These are phyloP conservation scores for Sparus aurata DNA, from an alignment of 2,797 vertebrate species.

Conservation along the genomic window DNA sequence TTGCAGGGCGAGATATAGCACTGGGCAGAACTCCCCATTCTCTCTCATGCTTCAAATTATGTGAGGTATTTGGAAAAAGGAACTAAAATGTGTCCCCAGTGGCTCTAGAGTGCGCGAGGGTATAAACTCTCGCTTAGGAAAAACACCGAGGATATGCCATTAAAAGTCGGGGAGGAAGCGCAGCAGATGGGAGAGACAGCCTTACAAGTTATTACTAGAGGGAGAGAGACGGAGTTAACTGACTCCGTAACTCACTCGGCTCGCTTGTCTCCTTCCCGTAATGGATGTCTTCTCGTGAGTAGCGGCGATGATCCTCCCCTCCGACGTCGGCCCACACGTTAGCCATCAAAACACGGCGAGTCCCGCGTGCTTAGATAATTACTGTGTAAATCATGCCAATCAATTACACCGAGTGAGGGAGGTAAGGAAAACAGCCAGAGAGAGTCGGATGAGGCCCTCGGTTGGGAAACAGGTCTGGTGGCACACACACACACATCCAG, in stretches of 20 bases:
- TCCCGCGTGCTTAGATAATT: constrained; percentile 58
- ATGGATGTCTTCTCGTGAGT: constrained; percentile 28
- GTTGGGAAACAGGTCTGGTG: constrained; percentile 51
- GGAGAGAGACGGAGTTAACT: constrained; percentile 31
- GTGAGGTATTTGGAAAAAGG: constrained; percentile 65
- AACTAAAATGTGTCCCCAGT: constrained; percentile 62
- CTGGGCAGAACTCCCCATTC: constrained; percentile 53
- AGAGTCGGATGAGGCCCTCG: constrained; percentile 40
- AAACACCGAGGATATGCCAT: constrained; percentile 59
- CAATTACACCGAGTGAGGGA: constrained; percentile 59
- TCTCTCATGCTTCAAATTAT: constrained; percentile 65
- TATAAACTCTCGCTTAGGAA: constrained; percentile 63
- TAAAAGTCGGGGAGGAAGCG: constrained; percentile 43
- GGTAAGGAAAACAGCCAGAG: constrained; percentile 66
- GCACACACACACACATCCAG: constrained; percentile 6
- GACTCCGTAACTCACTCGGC: constrained; percentile 26
- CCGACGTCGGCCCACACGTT: constrained; percentile 23
- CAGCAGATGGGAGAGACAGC: constrained; percentile 34
- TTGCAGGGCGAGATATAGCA: constrained; percentile 46
- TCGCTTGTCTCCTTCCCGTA: constrained; percentile 21
- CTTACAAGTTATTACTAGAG: constrained; percentile 40
- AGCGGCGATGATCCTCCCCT: constrained; percentile 20
- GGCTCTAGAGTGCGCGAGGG: constrained; percentile 41
- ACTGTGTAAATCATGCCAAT: constrained; percentile 69
- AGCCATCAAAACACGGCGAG: constrained; percentile 52